Evolutionary conservation across 2,797 vertebrate genomes (phyloP), one percentile per base, ranked within the genome.

Genomic region (Malacoraja senta): DNA sequence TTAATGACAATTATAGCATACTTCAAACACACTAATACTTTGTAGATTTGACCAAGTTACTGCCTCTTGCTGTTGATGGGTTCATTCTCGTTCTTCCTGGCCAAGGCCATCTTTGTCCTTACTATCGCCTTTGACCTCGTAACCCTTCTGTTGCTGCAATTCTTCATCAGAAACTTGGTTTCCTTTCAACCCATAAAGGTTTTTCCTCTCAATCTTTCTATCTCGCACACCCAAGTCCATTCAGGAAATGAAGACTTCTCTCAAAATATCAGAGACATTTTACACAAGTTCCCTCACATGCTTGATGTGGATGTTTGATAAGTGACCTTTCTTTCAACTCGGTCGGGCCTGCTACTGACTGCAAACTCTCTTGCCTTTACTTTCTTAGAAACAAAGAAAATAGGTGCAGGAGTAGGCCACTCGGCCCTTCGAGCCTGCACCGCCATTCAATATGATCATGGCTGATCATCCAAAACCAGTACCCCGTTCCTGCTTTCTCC

Each of bases 31-130:
- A 38, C 19, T 88, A 68, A 32, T 88, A 32, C 9, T 8, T 88
- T 86, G 29, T 86, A 86, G 29, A 86, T 63, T 58, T 86, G 63
- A 84, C 26, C 83, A 32, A 88, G 17, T 63, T 88, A 68, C n/a
- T 63, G 8, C 61, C 15, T 88, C 63, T 68, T 35, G 65, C 15
- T 8, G 13, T 68, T 88, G 84, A 65, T 88, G n/a, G 61, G 15
- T 88, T 88, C 17, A 35, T 19, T 63, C 61, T n/a, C 32, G 29
- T 65, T 7, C 61, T 86, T 86, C 44, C 35, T n/a, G 63, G 61
- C 84, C 68, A 19, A 21, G 65, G 84, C 35, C 19, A 68, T 88
- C 35, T 61, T 88, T 88, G 61, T 15, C 17, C 84, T 68, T 63
- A 32, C n/a, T 68, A 9, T 68, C 84, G 35, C 61, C n/a, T 68